Percentiles rank a stretch among this genome's conserved stretches.
Evolutionary conservation across 2,888 invertebrate species (phyloP).

Genomic region (Caenorhabditis zanzibari): DNA sequence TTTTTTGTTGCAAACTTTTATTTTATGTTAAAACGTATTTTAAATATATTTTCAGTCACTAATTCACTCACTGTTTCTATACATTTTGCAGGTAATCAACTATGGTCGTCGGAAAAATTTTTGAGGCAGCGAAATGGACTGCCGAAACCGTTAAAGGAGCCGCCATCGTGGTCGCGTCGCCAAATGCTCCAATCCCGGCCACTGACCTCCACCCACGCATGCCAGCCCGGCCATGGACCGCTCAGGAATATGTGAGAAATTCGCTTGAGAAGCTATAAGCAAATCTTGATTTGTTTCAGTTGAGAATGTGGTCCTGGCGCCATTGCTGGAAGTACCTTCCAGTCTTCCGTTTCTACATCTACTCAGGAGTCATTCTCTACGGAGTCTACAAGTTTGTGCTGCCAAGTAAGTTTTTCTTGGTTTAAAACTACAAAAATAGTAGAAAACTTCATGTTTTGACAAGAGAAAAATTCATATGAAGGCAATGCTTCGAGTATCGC

Average conservation of each 20-base stretch:
- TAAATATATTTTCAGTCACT: background rate
- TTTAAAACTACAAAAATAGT: background rate
- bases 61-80: background rate
- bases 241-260: conserved; percentile 78
- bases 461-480: too few relatives aligned
- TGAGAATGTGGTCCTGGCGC: conserved; percentile 82
- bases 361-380: conserved; percentile 80
- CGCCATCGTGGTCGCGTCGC: conserved; percentile 75
- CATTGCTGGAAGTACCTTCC: conserved; percentile 81
- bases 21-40: background rate
- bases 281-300: conserved; percentile 56
- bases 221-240: conserved; percentile 80
- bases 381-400: conserved; percentile 81
- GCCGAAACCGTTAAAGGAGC: conserved; percentile 79
- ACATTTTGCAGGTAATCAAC: conserved; percentile 55
- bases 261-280: background rate
- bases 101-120: conserved; percentile 79
- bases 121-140: conserved; percentile 79
- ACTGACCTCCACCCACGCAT: conserved; percentile 80
- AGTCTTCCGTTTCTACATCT: conserved; percentile 81
- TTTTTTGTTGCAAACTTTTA: background rate
- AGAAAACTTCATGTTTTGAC: too few relatives aligned
- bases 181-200: conserved; percentile 78
- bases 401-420: conserved; percentile 73
- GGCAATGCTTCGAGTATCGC: too few relatives aligned